Conservation (phyloP, 1,140 invertebrate species). For the Temnothorax curvispinosus region DNA sequence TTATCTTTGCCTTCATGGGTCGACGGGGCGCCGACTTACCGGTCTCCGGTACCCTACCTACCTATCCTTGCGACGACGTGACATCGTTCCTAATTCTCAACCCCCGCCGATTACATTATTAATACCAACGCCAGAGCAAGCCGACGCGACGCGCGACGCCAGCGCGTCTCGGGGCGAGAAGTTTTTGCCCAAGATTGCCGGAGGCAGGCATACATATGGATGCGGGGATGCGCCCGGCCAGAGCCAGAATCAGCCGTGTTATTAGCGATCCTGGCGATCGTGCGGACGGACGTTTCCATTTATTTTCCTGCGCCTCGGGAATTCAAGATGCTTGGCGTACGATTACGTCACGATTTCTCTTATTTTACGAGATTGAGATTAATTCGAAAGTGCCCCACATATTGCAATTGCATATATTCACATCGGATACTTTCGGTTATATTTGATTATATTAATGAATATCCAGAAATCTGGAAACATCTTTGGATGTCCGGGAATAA, state of each 20-base stretch:
- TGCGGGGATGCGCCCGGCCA: not conserved
- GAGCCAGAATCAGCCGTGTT: slow-evolving; percentile 63
- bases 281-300: not conserved
- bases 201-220: slow-evolving; percentile 56
- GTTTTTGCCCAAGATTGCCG: slow-evolving; percentile 60
- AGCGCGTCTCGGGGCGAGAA: slow-evolving; percentile 18
- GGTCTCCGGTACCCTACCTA: slow-evolving; percentile 45
- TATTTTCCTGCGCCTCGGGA: not conserved
- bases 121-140: slow-evolving; percentile 69
- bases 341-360: not conserved
- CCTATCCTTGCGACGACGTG: slow-evolving; percentile 69
- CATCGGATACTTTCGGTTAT: not conserved
- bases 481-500: not conserved
- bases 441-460: slow-evolving; percentile 10
- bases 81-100: slow-evolving; percentile 74
- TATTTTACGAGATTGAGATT: not conserved
- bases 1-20: slow-evolving; percentile 72
- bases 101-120: slow-evolving; percentile 75
- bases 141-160: slow-evolving; percentile 44
- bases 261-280: slow-evolving; percentile 29
- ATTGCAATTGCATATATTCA: no score
- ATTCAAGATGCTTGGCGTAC: not conserved
- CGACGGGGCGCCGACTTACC: slow-evolving; percentile 57
- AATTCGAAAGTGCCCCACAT: no score
- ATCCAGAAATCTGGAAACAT: not conserved